A percentile compares a stretch with the other conserved stretches of the same genome.
Conservation (phyloP, 2,113 vertebrate species). For the Leptodactylus fuscus region DNA sequence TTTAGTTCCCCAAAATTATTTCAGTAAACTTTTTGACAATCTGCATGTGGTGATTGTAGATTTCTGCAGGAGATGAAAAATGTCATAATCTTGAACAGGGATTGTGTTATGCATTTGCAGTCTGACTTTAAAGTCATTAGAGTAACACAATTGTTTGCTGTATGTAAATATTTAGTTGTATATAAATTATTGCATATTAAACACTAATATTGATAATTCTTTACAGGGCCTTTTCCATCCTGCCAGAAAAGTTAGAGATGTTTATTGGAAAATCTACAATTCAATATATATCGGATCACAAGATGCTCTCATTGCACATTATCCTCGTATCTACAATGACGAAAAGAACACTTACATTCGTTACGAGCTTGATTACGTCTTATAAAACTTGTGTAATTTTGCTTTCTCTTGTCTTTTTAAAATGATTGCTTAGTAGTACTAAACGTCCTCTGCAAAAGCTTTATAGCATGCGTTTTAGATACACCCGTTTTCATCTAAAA, state of each 20-base stretch:
- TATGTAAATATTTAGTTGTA: background rate
- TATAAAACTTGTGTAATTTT: conserved; percentile 81
- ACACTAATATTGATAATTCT: background rate
- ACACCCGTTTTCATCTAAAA: conserved; percentile 79
- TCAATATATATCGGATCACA: conserved; percentile 99
- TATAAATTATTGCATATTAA: background rate
- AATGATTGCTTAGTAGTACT: conserved; percentile 71
- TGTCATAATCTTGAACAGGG: too few relatives aligned
- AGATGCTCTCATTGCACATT: conserved; percentile 97
- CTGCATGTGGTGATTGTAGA: too few relatives aligned
- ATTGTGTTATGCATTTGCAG: too few relatives aligned
- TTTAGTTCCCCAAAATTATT: too few relatives aligned
- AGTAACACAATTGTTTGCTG: background rate
- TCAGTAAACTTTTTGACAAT: too few relatives aligned
- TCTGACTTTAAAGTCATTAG: too few relatives aligned
- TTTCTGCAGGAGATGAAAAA: too few relatives aligned
- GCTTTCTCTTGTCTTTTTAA: conserved; percentile 75
- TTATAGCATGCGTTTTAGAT: conserved; percentile 78
- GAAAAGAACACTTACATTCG: conserved; percentile 96
- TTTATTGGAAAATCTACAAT: conserved; percentile 99
- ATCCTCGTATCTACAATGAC: conserved; percentile 96
- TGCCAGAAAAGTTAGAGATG: conserved; percentile 95
- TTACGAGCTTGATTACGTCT: conserved; percentile 95
- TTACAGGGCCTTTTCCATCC: conserved; percentile 95
- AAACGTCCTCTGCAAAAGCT: conserved; percentile 76